phyloP scores from a whole-genome alignment of 1,140 invertebrate genomes.

The Drosophila ercepeae region DNA sequence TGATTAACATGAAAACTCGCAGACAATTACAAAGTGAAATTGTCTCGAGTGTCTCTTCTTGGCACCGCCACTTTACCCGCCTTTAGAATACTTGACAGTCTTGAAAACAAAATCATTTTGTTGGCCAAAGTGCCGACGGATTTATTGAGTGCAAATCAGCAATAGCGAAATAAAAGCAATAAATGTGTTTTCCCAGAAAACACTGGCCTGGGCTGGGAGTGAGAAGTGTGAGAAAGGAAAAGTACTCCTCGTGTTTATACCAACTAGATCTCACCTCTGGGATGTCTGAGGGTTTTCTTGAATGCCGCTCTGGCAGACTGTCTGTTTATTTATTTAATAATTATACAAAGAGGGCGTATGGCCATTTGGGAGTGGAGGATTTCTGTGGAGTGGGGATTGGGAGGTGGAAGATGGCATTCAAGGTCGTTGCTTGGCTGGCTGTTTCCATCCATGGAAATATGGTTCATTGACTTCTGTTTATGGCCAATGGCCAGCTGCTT shows the following conservation, averaged over 20 bases:
- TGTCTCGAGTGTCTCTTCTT: constrained; percentile 10
- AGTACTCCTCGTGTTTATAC: constrained; percentile 20
- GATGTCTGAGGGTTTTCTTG: constrained; percentile 30
- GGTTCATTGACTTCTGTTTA: constrained; percentile 57
- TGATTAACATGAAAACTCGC: constrained; percentile 44
- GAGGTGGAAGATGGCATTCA: constrained; percentile 10
- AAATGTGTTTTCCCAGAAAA: constrained; percentile 26
- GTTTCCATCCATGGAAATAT: constrained; percentile 35
- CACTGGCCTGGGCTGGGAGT: background rate
- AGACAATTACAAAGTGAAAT: constrained; percentile 61
- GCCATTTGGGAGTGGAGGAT: constrained; percentile 1
- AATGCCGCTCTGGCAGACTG: constrained; percentile 14
- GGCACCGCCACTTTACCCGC: background rate
- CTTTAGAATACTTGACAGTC: constrained; percentile 9
- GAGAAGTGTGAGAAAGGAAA: constrained; percentile 6
- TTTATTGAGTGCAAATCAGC: constrained; percentile 77
- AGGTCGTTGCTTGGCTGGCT: constrained; percentile 64
- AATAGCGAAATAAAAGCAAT: constrained; percentile 39
- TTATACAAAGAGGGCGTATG: constrained; percentile 61
- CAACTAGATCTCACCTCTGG: constrained; percentile 17
- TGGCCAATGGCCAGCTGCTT: constrained; percentile 42
- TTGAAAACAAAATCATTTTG: constrained; percentile 53
- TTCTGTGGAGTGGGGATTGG: constrained; percentile 4
- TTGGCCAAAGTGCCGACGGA: constrained; percentile 58
- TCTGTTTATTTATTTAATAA: constrained; percentile 78